These are phyloP conservation scores for Vidua chalybeata DNA, from an alignment of 2,113 vertebrate genomes.

Conservation along the genomic window DNA sequence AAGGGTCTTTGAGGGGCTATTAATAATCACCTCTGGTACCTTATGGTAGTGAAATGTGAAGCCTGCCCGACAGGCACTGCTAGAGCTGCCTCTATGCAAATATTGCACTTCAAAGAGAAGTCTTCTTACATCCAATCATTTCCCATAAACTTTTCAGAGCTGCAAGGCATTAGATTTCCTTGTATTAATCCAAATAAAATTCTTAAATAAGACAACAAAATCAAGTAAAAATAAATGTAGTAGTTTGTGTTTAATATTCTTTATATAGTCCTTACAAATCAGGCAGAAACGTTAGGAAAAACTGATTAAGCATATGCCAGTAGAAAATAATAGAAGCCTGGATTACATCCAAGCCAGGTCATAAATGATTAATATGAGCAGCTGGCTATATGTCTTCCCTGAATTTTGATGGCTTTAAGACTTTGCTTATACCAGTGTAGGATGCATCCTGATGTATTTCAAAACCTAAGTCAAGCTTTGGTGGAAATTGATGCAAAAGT, in stretches of 20 bases:
- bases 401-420: neutral
- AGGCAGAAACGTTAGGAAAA: neutral
- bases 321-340: conserved; percentile 36
- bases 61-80: neutral
- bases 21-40: neutral
- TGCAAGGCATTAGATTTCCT: conserved; percentile 63
- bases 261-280: conserved; percentile 32
- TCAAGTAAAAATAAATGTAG: conserved; percentile 70
- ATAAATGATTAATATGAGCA: neutral
- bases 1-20: neutral
- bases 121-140: neutral
- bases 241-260: conserved; percentile 57
- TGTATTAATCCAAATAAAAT: conserved; percentile 66
- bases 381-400: neutral
- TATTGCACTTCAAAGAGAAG: neutral
- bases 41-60: neutral
- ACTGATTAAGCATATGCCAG: neutral
- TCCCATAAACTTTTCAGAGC: conserved; percentile 37
- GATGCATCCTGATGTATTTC: neutral
- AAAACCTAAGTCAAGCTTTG: neutral
- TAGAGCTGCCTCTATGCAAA: neutral
- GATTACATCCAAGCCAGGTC: neutral
- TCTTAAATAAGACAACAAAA: conserved; percentile 69
- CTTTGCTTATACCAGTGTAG: neutral
- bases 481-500: neutral